Evolutionary conservation across 2,888 invertebrate genomes (phyloP), one percentile per base, ranked within the genome.

Genomic region (Germaria angustata): DNA sequence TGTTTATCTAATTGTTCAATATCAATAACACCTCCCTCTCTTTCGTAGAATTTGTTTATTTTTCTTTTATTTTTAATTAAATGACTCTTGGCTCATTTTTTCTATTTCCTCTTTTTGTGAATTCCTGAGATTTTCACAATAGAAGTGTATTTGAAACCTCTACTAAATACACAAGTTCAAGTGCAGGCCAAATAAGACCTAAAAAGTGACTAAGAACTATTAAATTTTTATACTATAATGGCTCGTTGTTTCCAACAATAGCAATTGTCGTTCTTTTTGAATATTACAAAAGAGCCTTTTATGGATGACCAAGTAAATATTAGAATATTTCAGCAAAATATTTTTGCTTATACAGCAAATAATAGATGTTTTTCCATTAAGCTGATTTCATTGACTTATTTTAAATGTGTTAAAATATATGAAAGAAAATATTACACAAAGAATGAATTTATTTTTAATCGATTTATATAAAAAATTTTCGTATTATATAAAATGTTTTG

Each of bases 91-190:
- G 6, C 6, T 28, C 28, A 28, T 28, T 44, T 69, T 46, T 11
- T n/a, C 2, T 57, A 34, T 59, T 11, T 57, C 39, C 9, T 51
- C 57, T 57, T 36, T 72, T 41, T 71, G 44, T 78, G 41, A 65
- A 59, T 49, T 73, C 39, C 9, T 55, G 53, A 53, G 36, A 39
- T 34, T 63, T 36, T 17, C 11, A 51, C 51, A 24, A 36, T 49
- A 51, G 39, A 32, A 49, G 15, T 32, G 59, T 57, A 36, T 77
- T 44, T 63, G 49, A 59, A 76, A 59, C 32, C 65, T 59, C 57
- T 61, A 41, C 49, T 36, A 53, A 66, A 73, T 72, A 75, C 20
- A 55, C 80, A 80, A 80, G 81, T 81, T 71, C 81, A 81, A 81
- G 81, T 77, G 71, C 71, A 81, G 39, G 59, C 63, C 59, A 71